Percentiles rank a stretch among this genome's conserved stretches.
These are phyloP conservation scores for Apolygus lucorum DNA, from an alignment of 1,140 invertebrate species.

Conservation along the genomic window DNA sequence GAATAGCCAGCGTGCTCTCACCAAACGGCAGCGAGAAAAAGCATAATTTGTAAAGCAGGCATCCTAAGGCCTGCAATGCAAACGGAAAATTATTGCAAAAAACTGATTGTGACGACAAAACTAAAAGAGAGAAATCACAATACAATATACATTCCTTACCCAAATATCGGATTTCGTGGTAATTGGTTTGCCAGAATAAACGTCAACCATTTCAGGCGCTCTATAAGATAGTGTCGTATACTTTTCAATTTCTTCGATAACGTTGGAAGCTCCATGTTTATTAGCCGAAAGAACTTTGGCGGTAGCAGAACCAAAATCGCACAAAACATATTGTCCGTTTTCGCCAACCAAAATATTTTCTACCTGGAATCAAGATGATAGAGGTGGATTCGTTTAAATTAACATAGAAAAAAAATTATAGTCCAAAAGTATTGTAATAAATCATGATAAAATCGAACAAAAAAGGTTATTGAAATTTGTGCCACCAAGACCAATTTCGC, in stretches of 20 bases:
- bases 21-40: conserved; percentile 89
- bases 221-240: conserved; percentile 91
- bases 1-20: conserved; percentile 87
- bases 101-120: too few species aligned
- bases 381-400: too few species aligned
- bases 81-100: conserved; percentile 28
- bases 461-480: not conserved
- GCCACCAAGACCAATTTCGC: too few species aligned
- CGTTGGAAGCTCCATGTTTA: conserved; percentile 52
- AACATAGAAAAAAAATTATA: conserved; percentile 25
- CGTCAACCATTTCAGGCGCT: conserved; percentile 92
- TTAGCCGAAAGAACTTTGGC: conserved; percentile 66
- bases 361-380: conserved; percentile 51
- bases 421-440: not conserved
- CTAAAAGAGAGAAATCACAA: not conserved
- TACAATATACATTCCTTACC: conserved; percentile 45
- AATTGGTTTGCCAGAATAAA: conserved; percentile 78
- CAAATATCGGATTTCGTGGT: conserved; percentile 90
- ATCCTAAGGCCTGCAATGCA: conserved; percentile 68
- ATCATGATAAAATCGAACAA: not conserved
- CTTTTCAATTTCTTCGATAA: conserved; percentile 89
- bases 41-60: conserved; percentile 84
- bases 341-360: conserved; percentile 81
- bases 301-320: conserved; percentile 85
- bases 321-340: conserved; percentile 68